Evolutionary conservation across 1,140 invertebrate species (phyloP).

Genomic region (Leptinotarsa undecemlineata): DNA sequence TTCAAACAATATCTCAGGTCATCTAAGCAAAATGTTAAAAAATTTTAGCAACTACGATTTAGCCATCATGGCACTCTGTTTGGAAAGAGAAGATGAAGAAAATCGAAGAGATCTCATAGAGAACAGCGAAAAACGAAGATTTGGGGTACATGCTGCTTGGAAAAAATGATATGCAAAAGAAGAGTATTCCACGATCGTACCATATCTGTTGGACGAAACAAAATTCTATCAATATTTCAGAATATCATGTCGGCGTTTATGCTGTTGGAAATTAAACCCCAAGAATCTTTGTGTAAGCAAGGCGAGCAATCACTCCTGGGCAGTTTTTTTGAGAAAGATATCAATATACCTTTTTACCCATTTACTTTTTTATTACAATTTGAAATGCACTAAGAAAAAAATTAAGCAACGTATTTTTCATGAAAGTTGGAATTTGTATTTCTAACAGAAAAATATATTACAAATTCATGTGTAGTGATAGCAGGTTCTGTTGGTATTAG

Average conservation of each 20-base stretch:
- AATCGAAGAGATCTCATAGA: not conserved
- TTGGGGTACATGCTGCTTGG: conserved; percentile 26
- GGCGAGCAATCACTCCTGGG: conserved; percentile 27
- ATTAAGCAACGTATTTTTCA: not conserved
- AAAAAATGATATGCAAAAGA: conserved; percentile 29
- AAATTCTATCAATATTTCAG: conserved; percentile 22
- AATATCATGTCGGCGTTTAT: conserved; percentile 23
- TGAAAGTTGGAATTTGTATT: not conserved
- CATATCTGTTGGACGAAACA: conserved; percentile 24
- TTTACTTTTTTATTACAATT: conserved; percentile 1
- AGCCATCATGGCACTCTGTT: conserved; percentile 16
- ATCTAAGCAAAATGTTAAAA: conserved; percentile 2
- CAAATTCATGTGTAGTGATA: not conserved
- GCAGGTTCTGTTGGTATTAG: no score
- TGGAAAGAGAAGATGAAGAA: conserved; percentile 27
- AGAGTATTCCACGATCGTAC: conserved; percentile 29
- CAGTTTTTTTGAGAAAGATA: conserved; percentile 36
- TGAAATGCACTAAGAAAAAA: not conserved
- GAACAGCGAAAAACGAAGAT: conserved; percentile 22
- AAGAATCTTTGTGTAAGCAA: conserved; percentile 27
- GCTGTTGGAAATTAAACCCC: conserved; percentile 28
- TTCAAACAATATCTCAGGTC: not conserved
- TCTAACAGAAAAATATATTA: not conserved
- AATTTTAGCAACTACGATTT: conserved; percentile 14
- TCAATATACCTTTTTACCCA: not conserved